Evolutionary conservation across 2,113 vertebrate genomes (phyloP).

Genomic region (Bothrops jararaca): DNA sequence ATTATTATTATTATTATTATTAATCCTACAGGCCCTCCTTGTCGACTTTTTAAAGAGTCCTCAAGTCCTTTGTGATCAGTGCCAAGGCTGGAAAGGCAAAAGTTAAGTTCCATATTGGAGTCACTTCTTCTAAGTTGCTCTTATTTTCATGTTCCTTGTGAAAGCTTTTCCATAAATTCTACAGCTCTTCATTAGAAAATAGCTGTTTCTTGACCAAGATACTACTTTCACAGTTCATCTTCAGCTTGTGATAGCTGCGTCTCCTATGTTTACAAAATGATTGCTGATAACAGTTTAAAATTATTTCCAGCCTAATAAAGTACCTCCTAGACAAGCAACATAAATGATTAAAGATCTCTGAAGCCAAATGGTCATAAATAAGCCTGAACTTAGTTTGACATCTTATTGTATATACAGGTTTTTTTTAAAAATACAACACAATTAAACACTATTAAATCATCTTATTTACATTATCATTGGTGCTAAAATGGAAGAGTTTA

Average conservation of each 20-base stretch:
- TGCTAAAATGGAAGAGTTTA: constrained; percentile 74
- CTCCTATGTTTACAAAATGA: constrained; percentile 50
- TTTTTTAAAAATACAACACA: constrained; percentile 71
- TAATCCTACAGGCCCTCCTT: constrained; percentile 66
- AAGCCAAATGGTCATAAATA: constrained; percentile 76
- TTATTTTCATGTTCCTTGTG: constrained; percentile 44
- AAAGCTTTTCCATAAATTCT: constrained; percentile 20
- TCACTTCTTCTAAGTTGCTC: constrained; percentile 50
- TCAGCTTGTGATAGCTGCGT: constrained; percentile 59
- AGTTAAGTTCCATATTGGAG: constrained; percentile 57
- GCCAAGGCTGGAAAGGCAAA: constrained; percentile 62
- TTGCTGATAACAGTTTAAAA: constrained; percentile 55
- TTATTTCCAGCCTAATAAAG: constrained; percentile 76
- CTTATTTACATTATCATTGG: constrained; percentile 83
- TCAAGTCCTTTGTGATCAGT: constrained; percentile 62
- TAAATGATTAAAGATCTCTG: constrained; percentile 69
- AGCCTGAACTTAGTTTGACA: constrained; percentile 74
- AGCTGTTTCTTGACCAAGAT: constrained; percentile 15
- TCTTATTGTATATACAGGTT: constrained; percentile 82
- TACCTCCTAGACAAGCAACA: constrained; percentile 66
- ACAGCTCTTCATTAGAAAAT: constrained; percentile 6
- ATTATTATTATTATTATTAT: constrained; percentile 44
- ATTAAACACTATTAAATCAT: constrained; percentile 81
- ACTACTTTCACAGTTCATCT: constrained; percentile 52
- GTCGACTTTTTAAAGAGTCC: constrained; percentile 49